Evolutionary conservation across 2,797 vertebrate genomes (phyloP), one percentile per base, ranked within the genome.

Genomic region (Centroberyx gerrardi): DNA sequence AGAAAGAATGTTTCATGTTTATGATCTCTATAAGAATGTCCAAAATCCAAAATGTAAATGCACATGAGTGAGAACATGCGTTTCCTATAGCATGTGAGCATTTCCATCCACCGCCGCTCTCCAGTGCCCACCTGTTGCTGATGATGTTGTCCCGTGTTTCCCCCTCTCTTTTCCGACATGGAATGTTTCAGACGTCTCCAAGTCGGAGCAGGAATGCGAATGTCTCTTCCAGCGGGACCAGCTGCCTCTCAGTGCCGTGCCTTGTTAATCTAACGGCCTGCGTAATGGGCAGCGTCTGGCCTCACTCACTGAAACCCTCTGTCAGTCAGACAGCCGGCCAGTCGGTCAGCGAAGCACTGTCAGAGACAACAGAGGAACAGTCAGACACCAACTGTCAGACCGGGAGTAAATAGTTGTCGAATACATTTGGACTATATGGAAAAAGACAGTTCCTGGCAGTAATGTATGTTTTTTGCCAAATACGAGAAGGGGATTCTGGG

Each of bases 101-200:
- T 71, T 77, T 64, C 67, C n/a, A 46, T 63, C 12, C 55, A 13
- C 48, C 63, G 51, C 12, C 56, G 0, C 58, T 66, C n/a, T 73
- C 52, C 59, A 9, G 67, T 64, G 55, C 53, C 81, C 88, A 92
- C 88, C 86, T 92, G 89, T 87, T 85, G 72, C 68, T 78, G 56
- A 6, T 9, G 27, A 68, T 61, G 44, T 46, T 63, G 40, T 46
- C 77, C 46, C 71, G 42, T 73, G 72, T 79, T 86, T 84, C 81
- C 38, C 33, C 8, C 38, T 40, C 38, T 8, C 38, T 74, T 65
- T 42, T 80, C 71, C 1, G 10, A 40, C 44, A 0, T 2, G n/a
- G 38, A 74, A 70, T 55, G 75, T 81, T 62, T 80, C 86, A 85
- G 84, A 86, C 61, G 31, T 87, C 80, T 91, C 74, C 31, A 10